Percentiles rank a stretch among this genome's conserved stretches.
Evolutionary conservation across 2,113 vertebrate species (phyloP).

Genomic region (Leptobrachium ailaonicum): DNA sequence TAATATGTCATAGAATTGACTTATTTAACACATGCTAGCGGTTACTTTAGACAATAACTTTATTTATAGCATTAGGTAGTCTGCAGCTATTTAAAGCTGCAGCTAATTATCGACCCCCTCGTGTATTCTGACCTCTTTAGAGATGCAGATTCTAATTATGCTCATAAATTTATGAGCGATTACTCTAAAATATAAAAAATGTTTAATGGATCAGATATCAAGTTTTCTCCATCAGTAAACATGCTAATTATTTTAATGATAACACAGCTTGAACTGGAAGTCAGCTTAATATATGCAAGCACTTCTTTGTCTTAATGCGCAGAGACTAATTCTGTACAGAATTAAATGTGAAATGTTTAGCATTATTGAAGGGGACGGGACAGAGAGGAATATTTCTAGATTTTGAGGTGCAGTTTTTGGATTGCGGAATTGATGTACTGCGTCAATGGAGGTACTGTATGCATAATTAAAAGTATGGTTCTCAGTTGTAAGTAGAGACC

Average conservation of each 20-base stretch:
- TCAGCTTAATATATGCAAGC: conserved; percentile 54
- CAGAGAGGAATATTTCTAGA: conserved; percentile 41
- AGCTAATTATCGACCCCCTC: background rate
- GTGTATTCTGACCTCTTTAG: conserved; percentile 3
- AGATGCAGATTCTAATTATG: conserved; percentile 10
- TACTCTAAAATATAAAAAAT: conserved; percentile 52
- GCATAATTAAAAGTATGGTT: background rate
- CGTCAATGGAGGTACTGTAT: conserved; percentile 8
- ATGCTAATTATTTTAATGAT: conserved; percentile 68
- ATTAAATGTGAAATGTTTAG: conserved; percentile 64
- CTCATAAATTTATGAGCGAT: conserved; percentile 23
- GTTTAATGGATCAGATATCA: conserved; percentile 60
- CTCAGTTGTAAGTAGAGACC: too few species aligned
- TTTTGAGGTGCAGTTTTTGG: conserved; percentile 46
- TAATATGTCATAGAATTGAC: too few species aligned
- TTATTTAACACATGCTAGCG: too few species aligned
- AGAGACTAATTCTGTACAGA: conserved; percentile 62
- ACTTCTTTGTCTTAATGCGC: conserved; percentile 62
- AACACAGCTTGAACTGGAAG: conserved; percentile 59
- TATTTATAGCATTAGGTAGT: too few species aligned
- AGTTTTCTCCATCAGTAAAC: conserved; percentile 61
- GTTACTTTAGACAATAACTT: too few species aligned
- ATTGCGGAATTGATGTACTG: conserved; percentile 46
- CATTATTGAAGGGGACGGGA: conserved; percentile 54
- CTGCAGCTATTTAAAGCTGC: background rate